Base-by-base conservation (phyloP, 2,797 vertebrate genomes). In the Smutsia temminckii region DNA sequence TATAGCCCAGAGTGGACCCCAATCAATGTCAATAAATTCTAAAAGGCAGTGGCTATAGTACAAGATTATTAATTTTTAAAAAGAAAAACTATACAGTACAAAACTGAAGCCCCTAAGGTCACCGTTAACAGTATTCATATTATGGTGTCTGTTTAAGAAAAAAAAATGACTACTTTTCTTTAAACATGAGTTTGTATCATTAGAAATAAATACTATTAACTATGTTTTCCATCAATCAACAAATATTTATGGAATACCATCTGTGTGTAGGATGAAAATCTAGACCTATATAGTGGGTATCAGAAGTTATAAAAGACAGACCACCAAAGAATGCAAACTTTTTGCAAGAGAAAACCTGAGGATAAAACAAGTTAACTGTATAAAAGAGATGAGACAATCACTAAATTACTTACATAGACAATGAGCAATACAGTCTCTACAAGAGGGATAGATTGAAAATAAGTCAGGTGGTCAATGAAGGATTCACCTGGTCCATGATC, bases 31-130 rank as follows among this genome's bases (percentile, higher is more conserved):
- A 97, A 93, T 97, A 96, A 94, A 96, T 92, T 95, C 95, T 94
- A 93, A 96, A 91, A 97, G 78, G 81, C 94, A 96, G 87, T 49
- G 95, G 49, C 80, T 92, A 85, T 88, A 57, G 72, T 93, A 96
- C 32, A 93, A 94, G 88, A 94, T 88, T 95, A 95, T 97, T 95
- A 97, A 95, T 96, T 94, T 97, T 97, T 97, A 97, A 97, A 96
- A 53, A 96, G 85, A 95, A 96, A 97, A 95, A 94, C 94, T 96
- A 91, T 89, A 93, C 57, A 96, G 40, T 85, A 93, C 17, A 95
- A 96, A 96, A 95, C 61, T 80, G 18, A 13, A 93, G 34, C 21
- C 90, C 85, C 29, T 66, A 42, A 23, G 72, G 95, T 37, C 49
- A 84, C 32, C 7, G 3, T 92, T 96, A 96, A 95, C 20, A 8